Conservation (phyloP, 2,113 vertebrate species). For the Athene cunicularia region DNA sequence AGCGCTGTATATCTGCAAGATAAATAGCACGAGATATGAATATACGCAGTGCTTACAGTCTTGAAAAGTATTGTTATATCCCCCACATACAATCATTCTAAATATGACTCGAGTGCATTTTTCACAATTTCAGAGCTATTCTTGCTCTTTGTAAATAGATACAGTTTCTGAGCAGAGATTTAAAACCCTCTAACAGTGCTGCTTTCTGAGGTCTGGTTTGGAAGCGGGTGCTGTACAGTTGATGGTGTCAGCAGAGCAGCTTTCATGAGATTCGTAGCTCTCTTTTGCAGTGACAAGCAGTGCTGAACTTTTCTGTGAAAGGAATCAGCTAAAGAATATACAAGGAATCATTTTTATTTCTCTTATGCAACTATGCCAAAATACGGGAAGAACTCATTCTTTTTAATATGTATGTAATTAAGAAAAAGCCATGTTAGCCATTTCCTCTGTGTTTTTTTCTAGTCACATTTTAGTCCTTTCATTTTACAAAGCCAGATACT, state of each 20-base stretch:
- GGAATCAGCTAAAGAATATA: constrained; percentile 56
- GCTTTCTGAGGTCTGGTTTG: constrained; percentile 44
- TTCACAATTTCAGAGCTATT: constrained; percentile 75
- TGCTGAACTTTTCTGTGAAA: constrained; percentile 39
- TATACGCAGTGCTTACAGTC: constrained; percentile 76
- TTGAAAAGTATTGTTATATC: constrained; percentile 79
- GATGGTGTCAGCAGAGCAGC: constrained; percentile 48
- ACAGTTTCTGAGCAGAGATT: constrained; percentile 72
- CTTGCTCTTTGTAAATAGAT: constrained; percentile 74
- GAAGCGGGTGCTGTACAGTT: constrained; percentile 29
- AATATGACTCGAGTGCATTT: constrained; percentile 74
- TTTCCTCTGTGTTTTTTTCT: neutral
- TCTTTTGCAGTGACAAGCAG: constrained; percentile 66
- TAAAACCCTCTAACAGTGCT: constrained; percentile 57
- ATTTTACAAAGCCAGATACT: neutral
- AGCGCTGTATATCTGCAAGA: constrained; percentile 79
- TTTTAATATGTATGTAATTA: constrained; percentile 16
- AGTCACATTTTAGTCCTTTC: neutral
- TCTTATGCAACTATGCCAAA: constrained; percentile 37
- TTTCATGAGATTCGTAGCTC: constrained; percentile 68
- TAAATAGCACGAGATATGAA: constrained; percentile 79
- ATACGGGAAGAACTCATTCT: constrained; percentile 45
- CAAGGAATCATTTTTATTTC: constrained; percentile 71
- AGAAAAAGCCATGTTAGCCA: neutral
- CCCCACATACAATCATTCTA: constrained; percentile 76